phyloP scores from a whole-genome alignment of 2,888 invertebrate genomes.

The Parthenolecanium corni region DNA sequence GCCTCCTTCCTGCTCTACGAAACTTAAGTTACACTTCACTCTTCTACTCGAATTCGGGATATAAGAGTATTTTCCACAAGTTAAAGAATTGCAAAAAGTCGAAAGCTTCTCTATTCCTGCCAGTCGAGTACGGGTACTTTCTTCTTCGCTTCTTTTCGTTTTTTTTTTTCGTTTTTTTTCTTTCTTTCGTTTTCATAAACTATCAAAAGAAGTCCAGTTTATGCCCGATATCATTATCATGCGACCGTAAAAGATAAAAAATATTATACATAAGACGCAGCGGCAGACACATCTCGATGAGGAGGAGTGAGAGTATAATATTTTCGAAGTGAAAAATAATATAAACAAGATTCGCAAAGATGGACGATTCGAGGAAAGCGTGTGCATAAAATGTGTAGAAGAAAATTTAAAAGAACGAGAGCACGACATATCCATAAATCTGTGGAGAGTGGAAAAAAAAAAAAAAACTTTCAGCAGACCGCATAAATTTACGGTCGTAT shows the following conservation, averaged over 20 bases:
- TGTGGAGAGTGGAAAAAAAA: neutral
- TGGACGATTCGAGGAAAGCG: too few relatives aligned
- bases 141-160: too few relatives aligned
- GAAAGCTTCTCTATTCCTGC: neutral
- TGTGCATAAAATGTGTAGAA: constrained; percentile 2
- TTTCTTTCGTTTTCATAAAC: too few relatives aligned
- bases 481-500: constrained; percentile 6
- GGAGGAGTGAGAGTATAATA: neutral
- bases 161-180: too few relatives aligned
- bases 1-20: too few relatives aligned
- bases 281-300: too few relatives aligned
- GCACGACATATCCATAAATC: constrained; percentile 12
- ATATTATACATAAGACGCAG: too few relatives aligned
- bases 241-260: constrained; percentile 7
- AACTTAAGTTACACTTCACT: too few relatives aligned
- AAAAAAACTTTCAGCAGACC: neutral
- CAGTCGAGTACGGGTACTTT: constrained; percentile 1
- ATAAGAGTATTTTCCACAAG: too few relatives aligned
- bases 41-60: too few relatives aligned
- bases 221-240: constrained; percentile 12
- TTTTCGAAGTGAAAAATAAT: constrained; percentile 9
- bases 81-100: too few relatives aligned
- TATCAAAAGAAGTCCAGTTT: constrained; percentile 9
- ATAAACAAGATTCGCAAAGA: constrained; percentile 14
- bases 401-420: constrained; percentile 15